Conservation (phyloP, 2,888 invertebrate species). For the Pegoplata infirma region DNA sequence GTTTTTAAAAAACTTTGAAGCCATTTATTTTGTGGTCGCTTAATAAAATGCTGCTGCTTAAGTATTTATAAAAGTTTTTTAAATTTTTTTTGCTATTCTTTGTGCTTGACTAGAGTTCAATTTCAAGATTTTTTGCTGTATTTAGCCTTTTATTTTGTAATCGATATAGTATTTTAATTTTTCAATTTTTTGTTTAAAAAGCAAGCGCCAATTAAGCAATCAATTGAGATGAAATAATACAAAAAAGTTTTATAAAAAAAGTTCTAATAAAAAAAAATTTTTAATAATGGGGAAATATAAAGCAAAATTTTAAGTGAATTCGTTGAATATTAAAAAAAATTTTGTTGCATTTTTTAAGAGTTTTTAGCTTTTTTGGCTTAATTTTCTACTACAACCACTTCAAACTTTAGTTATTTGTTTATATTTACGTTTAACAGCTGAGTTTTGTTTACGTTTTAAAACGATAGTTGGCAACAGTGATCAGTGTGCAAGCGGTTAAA, state of each 20-base stretch:
- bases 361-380: too few relatives aligned
- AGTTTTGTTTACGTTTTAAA: too few relatives aligned
- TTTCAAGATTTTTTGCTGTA: neutral
- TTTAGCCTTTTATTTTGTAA: constrained; percentile 14
- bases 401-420: too few relatives aligned
- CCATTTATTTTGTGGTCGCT: constrained; percentile 17
- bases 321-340: too few relatives aligned
- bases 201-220: constrained; percentile 42
- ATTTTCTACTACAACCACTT: too few relatives aligned
- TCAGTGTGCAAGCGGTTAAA: too few relatives aligned
- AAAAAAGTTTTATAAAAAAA: constrained; percentile 1
- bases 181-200: neutral
- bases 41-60: neutral
- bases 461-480: too few relatives aligned
- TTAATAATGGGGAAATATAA: too few relatives aligned
- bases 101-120: constrained; percentile 8
- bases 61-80: constrained; percentile 6
- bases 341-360: too few relatives aligned
- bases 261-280: too few relatives aligned
- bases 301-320: too few relatives aligned
- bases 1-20: constrained; percentile 16
- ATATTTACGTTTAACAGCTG: too few relatives aligned
- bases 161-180: constrained; percentile 19
- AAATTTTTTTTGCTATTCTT: neutral
- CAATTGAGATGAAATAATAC: constrained; percentile 37